These are phyloP conservation scores for Alexandromys fortis DNA, from an alignment of 2,113 vertebrate genomes.

Conservation along the genomic window DNA sequence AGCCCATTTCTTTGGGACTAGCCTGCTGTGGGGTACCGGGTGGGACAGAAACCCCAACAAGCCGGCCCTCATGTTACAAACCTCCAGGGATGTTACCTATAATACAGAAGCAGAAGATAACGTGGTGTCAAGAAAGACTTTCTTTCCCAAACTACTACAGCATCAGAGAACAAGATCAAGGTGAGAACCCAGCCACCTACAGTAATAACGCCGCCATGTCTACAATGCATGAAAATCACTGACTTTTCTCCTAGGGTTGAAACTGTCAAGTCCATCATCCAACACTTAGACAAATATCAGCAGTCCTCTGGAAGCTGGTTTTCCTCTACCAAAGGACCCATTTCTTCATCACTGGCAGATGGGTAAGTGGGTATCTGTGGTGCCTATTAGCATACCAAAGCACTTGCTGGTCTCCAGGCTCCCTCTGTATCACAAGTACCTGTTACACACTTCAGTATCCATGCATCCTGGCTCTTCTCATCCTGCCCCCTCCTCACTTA, in stretches of 20 bases:
- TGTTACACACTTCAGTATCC: not conserved
- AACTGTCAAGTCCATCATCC: not conserved
- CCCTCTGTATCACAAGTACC: not conserved
- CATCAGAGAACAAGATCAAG: not conserved
- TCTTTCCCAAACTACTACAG: slow-evolving; percentile 17
- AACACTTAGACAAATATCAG: not conserved
- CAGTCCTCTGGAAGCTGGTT: not conserved
- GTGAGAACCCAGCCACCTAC: not conserved
- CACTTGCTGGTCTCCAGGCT: not conserved
- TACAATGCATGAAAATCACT: not conserved
- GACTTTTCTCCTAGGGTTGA: not conserved
- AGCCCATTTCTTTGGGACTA: no score
- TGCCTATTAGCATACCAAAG: no score
- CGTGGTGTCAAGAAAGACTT: not conserved
- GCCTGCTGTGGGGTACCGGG: no score
- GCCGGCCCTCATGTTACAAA: not conserved
- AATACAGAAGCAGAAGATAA: slow-evolving; percentile 30
- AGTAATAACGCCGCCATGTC: not conserved
- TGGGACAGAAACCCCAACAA: no score
- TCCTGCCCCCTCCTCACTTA: not conserved
- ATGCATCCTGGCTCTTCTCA: not conserved
- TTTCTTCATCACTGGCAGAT: not conserved
- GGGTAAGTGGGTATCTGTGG: not conserved
- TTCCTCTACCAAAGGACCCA: not conserved
- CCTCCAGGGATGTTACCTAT: not conserved